Conservation (phyloP, 2,888 invertebrate species). For the Saturnia japonica region DNA sequence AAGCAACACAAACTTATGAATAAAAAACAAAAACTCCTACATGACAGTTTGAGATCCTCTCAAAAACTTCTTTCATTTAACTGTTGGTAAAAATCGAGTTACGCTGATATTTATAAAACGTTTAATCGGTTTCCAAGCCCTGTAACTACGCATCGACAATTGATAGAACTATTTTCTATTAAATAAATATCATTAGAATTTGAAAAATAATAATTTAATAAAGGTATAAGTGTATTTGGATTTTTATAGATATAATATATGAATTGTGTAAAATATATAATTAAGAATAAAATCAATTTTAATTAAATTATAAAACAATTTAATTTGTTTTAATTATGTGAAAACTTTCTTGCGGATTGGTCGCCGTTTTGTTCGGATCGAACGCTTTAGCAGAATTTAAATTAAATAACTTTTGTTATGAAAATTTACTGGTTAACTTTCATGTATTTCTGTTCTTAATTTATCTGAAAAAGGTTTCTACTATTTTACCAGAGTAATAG, state of each 20-base stretch:
- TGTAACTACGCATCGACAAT: not conserved
- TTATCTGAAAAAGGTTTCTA: too few relatives aligned
- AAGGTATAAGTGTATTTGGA: not conserved
- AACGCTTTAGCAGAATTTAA: not conserved
- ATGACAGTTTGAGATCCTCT: too few relatives aligned
- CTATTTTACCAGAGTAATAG: not conserved
- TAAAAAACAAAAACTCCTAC: too few relatives aligned
- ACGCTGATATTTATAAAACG: not conserved
- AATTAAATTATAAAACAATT: not conserved
- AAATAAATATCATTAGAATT: slow-evolving; percentile 2
- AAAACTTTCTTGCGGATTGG: not conserved
- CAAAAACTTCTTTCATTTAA: too few relatives aligned
- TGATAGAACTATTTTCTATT: not conserved
- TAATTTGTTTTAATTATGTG: not conserved
- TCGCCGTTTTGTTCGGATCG: not conserved
- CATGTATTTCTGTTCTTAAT: not conserved
- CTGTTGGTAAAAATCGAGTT: not conserved
- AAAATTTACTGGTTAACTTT: not conserved
- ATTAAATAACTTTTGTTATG: not conserved
- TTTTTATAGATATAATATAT: not conserved
- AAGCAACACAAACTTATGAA: too few relatives aligned
- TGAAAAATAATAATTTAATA: not conserved
- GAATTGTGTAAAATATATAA: not conserved
- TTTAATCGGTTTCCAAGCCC: not conserved
- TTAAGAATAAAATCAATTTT: not conserved